Conservation (phyloP, 2,797 vertebrate species). For the Fistularia commersonii region DNA sequence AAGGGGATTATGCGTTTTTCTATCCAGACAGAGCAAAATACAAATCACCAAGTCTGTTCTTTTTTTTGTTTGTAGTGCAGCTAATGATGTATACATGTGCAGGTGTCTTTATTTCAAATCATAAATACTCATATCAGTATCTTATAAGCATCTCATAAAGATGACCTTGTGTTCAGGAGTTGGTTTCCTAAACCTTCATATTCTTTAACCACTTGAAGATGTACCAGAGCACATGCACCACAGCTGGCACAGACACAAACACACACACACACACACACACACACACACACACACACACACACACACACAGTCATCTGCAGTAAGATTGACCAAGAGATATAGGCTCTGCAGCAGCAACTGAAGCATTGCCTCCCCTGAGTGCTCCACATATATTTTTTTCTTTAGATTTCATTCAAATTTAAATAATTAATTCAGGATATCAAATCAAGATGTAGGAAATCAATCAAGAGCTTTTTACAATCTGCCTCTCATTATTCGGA, state of each 20-base stretch:
- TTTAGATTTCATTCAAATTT: conserved; percentile 84
- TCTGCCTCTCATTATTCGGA: conserved; percentile 75
- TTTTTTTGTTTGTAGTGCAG: too few species aligned
- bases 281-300: not conserved
- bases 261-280: not conserved
- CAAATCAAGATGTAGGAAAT: conserved; percentile 85
- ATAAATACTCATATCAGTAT: too few species aligned
- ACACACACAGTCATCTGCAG: conserved; percentile 32
- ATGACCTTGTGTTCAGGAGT: not conserved
- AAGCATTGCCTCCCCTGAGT: conserved; percentile 68
- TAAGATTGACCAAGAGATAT: conserved; percentile 64
- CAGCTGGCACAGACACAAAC: conserved; percentile 11
- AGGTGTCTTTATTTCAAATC: too few species aligned
- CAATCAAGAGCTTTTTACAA: conserved; percentile 74
- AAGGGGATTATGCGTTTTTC: too few species aligned
- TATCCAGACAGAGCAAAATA: too few species aligned
- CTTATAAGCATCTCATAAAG: too few species aligned
- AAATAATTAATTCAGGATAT: conserved; percentile 87
- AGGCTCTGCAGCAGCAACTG: conserved; percentile 41
- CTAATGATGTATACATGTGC: too few species aligned
- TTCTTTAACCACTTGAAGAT: conserved; percentile 6
- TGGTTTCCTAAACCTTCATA: not conserved
- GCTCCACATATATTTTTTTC: conserved; percentile 77
- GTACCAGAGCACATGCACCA: conserved; percentile 17
- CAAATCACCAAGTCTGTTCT: too few species aligned